Evolutionary conservation across 2,797 vertebrate genomes (phyloP).

Genomic region (Merluccius polli): DNA sequence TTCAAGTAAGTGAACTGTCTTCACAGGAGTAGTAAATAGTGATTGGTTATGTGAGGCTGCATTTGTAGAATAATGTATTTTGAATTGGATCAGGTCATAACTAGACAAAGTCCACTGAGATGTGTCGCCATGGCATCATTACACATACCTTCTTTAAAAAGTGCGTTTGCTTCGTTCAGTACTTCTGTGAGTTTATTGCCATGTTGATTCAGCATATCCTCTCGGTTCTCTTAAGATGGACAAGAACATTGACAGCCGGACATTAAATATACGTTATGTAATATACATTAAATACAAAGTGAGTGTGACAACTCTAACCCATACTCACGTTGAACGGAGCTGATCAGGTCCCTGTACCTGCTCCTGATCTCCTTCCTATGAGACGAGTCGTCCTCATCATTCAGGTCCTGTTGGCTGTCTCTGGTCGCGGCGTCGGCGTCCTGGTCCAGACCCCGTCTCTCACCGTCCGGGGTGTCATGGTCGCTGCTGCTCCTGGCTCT

Average conservation of each 20-base stretch:
- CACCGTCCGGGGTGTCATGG: background rate
- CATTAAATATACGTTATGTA: slow-evolving; percentile 3
- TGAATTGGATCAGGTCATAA: background rate
- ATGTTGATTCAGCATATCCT: slow-evolving; percentile 84
- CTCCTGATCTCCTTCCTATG: slow-evolving; percentile 82
- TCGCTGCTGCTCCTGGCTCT: background rate
- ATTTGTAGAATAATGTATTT: background rate
- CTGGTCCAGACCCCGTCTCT: slow-evolving; percentile 34
- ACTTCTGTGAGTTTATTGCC: slow-evolving; percentile 89
- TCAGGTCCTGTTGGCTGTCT: slow-evolving; percentile 29
- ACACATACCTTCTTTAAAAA: slow-evolving; percentile 86
- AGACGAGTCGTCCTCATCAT: slow-evolving; percentile 59
- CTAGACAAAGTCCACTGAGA: background rate
- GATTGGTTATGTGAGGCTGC: background rate
- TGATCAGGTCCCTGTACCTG: slow-evolving; percentile 91
- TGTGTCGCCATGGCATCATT: background rate
- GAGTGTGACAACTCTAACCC: background rate
- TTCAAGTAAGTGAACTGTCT: background rate
- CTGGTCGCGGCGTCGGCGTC: slow-evolving; percentile 35
- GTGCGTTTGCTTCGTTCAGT: slow-evolving; percentile 86
- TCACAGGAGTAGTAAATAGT: background rate
- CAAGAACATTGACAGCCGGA: background rate
- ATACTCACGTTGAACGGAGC: slow-evolving; percentile 83
- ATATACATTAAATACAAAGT: no score
- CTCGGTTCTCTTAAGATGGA: slow-evolving; percentile 82